Percentiles rank a stretch among this genome's conserved stretches.
Conservation (phyloP, 2,797 vertebrate species). For the Taeniopygia guttata region DNA sequence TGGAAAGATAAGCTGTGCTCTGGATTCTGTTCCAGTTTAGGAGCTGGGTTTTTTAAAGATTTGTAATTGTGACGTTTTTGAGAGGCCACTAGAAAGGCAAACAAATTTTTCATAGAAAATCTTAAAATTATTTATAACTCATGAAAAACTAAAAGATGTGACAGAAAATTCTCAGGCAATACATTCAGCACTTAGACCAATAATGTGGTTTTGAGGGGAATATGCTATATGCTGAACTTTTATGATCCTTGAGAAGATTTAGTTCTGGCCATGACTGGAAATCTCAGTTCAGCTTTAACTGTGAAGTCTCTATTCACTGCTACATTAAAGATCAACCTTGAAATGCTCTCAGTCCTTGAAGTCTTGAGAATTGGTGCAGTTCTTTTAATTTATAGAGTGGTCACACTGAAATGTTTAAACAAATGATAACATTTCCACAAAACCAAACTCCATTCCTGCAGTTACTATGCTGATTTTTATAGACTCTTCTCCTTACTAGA, state of each 20-base stretch:
- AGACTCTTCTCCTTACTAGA: conserved; percentile 2
- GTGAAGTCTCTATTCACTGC: background rate
- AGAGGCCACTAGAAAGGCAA: background rate
- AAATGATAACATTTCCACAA: conserved; percentile 1
- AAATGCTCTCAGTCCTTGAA: background rate
- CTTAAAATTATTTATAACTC: background rate
- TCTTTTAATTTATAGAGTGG: background rate
- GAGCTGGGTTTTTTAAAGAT: background rate
- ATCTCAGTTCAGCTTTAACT: background rate
- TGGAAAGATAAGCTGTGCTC: background rate
- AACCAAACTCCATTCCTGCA: conserved; percentile 17
- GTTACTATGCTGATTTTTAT: background rate
- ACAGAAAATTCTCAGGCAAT: background rate
- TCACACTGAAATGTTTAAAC: conserved; percentile 1
- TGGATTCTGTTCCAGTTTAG: background rate
- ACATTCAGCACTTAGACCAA: background rate
- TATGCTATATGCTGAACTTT: background rate
- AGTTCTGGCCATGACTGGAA: background rate
- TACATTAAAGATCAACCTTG: background rate
- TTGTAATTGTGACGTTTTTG: background rate
- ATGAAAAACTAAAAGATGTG: background rate
- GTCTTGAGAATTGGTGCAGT: background rate
- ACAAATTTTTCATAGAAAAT: background rate
- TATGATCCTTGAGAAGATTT: background rate
- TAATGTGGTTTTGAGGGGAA: background rate